phyloP scores from a whole-genome alignment of 1,140 invertebrate species.

The Druon quercuslanigerum region DNA sequence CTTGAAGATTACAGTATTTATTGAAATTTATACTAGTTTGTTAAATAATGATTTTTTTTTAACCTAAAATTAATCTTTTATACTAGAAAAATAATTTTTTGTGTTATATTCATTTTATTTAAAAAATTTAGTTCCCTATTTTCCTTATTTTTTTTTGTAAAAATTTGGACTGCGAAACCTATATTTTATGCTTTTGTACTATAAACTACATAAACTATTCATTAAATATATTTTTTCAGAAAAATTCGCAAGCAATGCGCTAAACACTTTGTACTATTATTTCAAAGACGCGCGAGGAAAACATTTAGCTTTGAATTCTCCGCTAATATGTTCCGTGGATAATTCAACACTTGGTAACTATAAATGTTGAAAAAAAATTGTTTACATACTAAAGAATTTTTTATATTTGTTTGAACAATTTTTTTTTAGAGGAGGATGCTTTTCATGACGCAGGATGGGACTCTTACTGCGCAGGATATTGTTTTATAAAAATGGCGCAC shows the following conservation, averaged over 20 bases:
- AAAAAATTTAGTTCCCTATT: too few species aligned
- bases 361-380: conserved; percentile 11
- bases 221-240: conserved; percentile 61
- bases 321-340: conserved; percentile 57
- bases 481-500: conserved; percentile 78
- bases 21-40: too few species aligned
- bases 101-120: too few species aligned
- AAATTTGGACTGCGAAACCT: too few species aligned
- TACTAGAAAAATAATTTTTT: too few species aligned
- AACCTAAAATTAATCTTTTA: too few species aligned
- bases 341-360: conserved; percentile 48
- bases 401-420: conserved; percentile 1
- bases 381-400: not conserved
- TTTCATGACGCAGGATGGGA: conserved; percentile 88
- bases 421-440: conserved; percentile 64
- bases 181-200: too few species aligned
- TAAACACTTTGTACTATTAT: conserved; percentile 78
- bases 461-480: conserved; percentile 82
- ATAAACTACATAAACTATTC: not conserved
- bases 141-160: too few species aligned
- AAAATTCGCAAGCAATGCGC: conserved; percentile 74
- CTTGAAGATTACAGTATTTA: too few species aligned
- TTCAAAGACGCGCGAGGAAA: conserved; percentile 74
- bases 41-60: too few species aligned
- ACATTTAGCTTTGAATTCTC: conserved; percentile 62